Evolutionary conservation across 2,113 vertebrate genomes (phyloP).

Genomic region (Phylloscopus trochilus): DNA sequence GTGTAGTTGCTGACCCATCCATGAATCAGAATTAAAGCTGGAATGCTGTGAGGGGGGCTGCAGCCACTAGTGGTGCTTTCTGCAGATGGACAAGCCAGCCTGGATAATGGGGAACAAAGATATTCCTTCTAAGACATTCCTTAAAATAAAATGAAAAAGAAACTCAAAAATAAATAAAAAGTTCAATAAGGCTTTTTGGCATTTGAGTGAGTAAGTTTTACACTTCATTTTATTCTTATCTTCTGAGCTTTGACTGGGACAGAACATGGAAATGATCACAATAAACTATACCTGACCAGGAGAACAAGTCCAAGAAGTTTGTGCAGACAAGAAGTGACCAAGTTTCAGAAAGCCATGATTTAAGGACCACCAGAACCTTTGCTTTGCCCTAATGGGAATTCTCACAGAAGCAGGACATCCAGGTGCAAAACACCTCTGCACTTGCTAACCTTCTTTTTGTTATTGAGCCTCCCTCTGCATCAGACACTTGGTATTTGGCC

Average conservation of each 20-base stretch:
- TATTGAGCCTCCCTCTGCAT: background rate
- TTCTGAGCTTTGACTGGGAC: background rate
- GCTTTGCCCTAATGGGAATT: background rate
- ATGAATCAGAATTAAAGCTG: background rate
- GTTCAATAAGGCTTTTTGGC: background rate
- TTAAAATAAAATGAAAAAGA: background rate
- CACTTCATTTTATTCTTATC: background rate
- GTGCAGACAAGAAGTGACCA: background rate
- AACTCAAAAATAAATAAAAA: background rate
- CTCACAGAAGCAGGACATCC: background rate
- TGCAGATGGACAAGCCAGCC: background rate
- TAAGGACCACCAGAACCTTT: background rate
- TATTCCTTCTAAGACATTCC: background rate
- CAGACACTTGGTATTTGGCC: background rate
- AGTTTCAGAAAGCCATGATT: background rate
- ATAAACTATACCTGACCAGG: background rate
- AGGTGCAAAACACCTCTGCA: background rate
- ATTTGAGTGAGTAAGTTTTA: background rate
- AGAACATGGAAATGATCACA: background rate
- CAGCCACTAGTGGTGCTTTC: background rate
- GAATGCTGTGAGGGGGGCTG: background rate
- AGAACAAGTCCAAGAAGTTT: background rate
- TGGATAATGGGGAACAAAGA: background rate
- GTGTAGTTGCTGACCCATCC: background rate
- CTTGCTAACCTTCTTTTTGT: background rate